Conservation (phyloP, 2,797 vertebrate genomes). For the Sylvia borin region DNA sequence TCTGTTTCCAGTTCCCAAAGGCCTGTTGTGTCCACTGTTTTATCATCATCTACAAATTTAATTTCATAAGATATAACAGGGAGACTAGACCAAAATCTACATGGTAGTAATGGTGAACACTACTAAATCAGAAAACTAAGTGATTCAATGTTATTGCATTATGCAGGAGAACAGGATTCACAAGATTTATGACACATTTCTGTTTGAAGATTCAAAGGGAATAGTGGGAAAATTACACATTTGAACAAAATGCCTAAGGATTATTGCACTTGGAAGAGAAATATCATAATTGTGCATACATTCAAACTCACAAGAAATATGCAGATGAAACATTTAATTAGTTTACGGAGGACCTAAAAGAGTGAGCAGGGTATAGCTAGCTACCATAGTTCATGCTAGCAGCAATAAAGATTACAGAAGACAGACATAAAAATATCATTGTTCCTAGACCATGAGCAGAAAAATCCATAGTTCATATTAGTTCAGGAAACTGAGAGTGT, state of each 20-base stretch:
- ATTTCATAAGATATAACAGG: background rate
- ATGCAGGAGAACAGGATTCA: background rate
- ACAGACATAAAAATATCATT: background rate
- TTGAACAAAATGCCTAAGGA: background rate
- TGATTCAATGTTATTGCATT: background rate
- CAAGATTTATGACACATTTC: background rate
- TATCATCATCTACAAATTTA: background rate
- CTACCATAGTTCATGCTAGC: background rate
- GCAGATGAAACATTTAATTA: background rate
- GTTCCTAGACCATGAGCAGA: background rate
- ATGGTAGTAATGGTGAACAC: background rate
- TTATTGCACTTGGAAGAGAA: background rate
- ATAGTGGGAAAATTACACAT: background rate
- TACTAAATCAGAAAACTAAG: background rate
- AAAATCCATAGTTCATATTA: background rate
- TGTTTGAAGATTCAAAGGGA: background rate
- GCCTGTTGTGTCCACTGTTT: background rate
- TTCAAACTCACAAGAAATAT: background rate
- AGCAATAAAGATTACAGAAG: background rate
- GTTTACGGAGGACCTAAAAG: background rate
- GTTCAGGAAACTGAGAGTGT: background rate
- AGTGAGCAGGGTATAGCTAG: background rate
- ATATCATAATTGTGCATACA: background rate
- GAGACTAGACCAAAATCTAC: background rate
- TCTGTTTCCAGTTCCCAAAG: background rate